Conservation (phyloP, 1,140 invertebrate species). For the Melitaea cinxia region DNA sequence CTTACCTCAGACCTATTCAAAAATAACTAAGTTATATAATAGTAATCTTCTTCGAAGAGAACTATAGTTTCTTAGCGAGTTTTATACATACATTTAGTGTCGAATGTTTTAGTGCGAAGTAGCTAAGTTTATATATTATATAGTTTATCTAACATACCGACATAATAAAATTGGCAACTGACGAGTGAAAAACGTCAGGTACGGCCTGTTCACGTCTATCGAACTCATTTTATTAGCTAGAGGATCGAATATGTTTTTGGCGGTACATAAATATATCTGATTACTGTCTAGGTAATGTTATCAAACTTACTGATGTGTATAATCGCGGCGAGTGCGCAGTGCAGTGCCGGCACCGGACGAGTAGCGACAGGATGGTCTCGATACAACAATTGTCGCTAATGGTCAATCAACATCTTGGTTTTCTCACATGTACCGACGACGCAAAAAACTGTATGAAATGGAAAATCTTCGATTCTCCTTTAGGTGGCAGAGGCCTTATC, state of each 20-base stretch:
- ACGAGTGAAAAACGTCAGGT: constrained; percentile 53
- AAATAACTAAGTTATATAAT: constrained; percentile 48
- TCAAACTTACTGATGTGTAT: constrained; percentile 70
- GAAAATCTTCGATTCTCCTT: constrained; percentile 78
- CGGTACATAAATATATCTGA: constrained; percentile 57
- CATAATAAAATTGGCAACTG: constrained; percentile 54
- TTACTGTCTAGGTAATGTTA: constrained; percentile 61
- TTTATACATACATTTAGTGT: background rate
- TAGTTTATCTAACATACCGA: constrained; percentile 32
- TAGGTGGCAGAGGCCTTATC: constrained; percentile 86
- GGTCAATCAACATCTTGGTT: constrained; percentile 68
- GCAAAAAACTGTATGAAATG: constrained; percentile 60
- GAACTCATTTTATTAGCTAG: constrained; percentile 60
- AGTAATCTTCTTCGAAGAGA: background rate
- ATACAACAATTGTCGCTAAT: constrained; percentile 75
- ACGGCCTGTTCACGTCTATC: constrained; percentile 59
- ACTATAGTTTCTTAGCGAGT: background rate
- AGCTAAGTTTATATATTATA: constrained; percentile 44
- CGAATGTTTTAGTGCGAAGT: too few relatives aligned
- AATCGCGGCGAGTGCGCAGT: constrained; percentile 68
- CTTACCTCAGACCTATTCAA: constrained; percentile 49
- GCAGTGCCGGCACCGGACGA: constrained; percentile 64
- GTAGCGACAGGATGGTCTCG: constrained; percentile 75
- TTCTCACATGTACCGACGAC: constrained; percentile 43
- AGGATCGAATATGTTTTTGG: constrained; percentile 61